phyloP scores from a whole-genome alignment of 2,888 invertebrate species.

The Tupiocoris notatus region DNA sequence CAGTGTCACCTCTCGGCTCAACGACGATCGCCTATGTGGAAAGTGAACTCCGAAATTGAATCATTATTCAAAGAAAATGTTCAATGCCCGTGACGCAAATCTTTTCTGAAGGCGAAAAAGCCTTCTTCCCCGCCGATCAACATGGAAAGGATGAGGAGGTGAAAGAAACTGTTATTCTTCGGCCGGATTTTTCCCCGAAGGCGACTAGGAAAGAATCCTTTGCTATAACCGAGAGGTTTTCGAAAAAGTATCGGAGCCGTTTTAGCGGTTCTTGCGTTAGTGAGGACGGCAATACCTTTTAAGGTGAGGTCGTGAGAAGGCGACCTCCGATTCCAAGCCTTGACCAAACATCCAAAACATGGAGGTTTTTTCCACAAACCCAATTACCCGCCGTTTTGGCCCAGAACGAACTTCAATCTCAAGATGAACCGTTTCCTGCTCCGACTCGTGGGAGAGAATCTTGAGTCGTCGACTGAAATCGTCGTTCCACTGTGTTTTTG shows the following conservation, averaged over 20 bases:
- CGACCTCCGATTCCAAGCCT: not conserved
- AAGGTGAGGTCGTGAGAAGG: slow-evolving; percentile 21
- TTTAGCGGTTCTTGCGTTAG: not conserved
- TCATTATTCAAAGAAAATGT: slow-evolving; percentile 32
- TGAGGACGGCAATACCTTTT: not conserved
- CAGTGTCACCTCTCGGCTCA: slow-evolving; percentile 15
- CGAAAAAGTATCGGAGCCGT: not conserved
- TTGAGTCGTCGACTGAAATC: not conserved
- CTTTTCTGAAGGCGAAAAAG: not conserved
- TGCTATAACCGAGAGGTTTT: not conserved
- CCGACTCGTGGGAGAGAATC: slow-evolving; percentile 12
- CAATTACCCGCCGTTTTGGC: slow-evolving; percentile 25
- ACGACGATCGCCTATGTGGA: slow-evolving; percentile 16
- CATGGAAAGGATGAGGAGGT: not conserved
- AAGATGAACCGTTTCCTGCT: slow-evolving; percentile 13
- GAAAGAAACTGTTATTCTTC: slow-evolving; percentile 16
- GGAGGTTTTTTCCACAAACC: not conserved
- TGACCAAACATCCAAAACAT: slow-evolving; percentile 32
- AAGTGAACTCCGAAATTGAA: slow-evolving; percentile 31
- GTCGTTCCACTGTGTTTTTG: too few relatives aligned
- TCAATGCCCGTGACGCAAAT: slow-evolving; percentile 29
- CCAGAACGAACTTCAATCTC: slow-evolving; percentile 28
- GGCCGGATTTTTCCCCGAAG: slow-evolving; percentile 3
- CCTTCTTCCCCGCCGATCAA: not conserved
- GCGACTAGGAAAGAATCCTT: not conserved